Evolutionary conservation across 2,888 invertebrate genomes (phyloP), one percentile per base, ranked within the genome.

Genomic region (Teleiodes luculella): DNA sequence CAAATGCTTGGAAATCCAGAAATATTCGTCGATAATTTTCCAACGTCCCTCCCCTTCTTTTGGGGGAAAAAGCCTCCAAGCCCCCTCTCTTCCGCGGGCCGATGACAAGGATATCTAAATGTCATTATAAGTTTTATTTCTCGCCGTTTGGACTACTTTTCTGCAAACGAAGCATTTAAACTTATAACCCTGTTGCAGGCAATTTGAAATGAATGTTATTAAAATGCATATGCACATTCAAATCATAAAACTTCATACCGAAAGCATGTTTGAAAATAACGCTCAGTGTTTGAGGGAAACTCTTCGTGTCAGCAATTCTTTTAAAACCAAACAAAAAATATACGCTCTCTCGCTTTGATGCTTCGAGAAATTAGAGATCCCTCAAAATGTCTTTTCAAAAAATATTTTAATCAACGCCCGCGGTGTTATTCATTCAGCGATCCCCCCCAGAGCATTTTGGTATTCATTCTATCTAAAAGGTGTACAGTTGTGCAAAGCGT

Each of bases 81-180:
- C 53, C 48, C 53, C 50, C 52, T 51, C 57, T 36, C 55, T 46
- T 52, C 30, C 56, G 37, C 43, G 54, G 55, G 52, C 66, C 73
- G 70, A 74, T 82, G 83, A 84, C 85, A 83, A 78, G 80, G 83
- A 84, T 84, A 85, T 86, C 83, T 80, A 87, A 87, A 88, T 86
- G 83, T 86, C 86, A 86, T 86, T 87, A 86, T 84, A 86, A 87
- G 83, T 87, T 86, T 76, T 76, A 80, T 74, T 78, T 72, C 60
- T 65, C 68, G 63, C 62, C 67, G 69, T 69, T 74, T n/a, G n/a
- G n/a, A n/a, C n/a, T n/a, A n/a, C n/a, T 72, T 68, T 33, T 20
- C 24, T 11, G 43, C n/a, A 28, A 43, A 43, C 43, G 18, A 11
- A 16, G 39, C 16, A 8, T 20, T 41, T 4, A 11, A 41, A 41